Percentiles rank a stretch among this genome's conserved stretches.
These are phyloP conservation scores for Sarcophaga caerulescens DNA, from an alignment of 2,888 invertebrate genomes.

Conservation along the genomic window DNA sequence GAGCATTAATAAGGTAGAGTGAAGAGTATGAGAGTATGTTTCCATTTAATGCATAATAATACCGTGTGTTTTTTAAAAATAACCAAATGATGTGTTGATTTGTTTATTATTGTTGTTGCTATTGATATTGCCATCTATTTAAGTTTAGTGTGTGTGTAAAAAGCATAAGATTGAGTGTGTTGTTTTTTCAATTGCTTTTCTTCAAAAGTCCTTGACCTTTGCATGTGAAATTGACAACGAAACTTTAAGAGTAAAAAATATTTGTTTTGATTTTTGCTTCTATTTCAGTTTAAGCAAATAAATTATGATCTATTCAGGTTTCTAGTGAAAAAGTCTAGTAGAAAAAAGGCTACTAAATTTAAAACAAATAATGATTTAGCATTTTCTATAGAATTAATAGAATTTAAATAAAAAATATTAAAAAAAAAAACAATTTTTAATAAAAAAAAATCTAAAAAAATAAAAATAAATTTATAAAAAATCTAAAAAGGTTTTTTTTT, in stretches of 20 bases:
- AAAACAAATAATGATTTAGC: too few species aligned
- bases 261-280: background rate
- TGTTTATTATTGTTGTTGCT: constrained; percentile 44
- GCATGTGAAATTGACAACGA: constrained; percentile 8
- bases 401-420: too few species aligned
- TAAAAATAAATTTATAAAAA: too few species aligned
- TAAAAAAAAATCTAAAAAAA: too few species aligned
- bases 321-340: too few species aligned
- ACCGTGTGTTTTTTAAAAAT: constrained; percentile 57
- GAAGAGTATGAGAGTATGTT: too few species aligned
- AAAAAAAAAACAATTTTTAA: too few species aligned
- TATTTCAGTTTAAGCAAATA: background rate
- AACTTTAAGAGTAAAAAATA: background rate
- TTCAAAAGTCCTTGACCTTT: constrained; percentile 62
- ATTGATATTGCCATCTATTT: constrained; percentile 44
- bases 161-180: background rate
- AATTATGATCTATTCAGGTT: too few species aligned
- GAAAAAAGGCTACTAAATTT: too few species aligned
- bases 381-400: too few species aligned
- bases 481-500: too few species aligned
- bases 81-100: constrained; percentile 64
- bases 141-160: background rate
- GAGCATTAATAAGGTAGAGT: too few species aligned
- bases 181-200: background rate
- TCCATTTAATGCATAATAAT: constrained; percentile 1